A percentile compares a stretch with the other conserved stretches of the same genome.
Conservation (phyloP, 2,113 vertebrate species). For the Nesoenas mayeri region DNA sequence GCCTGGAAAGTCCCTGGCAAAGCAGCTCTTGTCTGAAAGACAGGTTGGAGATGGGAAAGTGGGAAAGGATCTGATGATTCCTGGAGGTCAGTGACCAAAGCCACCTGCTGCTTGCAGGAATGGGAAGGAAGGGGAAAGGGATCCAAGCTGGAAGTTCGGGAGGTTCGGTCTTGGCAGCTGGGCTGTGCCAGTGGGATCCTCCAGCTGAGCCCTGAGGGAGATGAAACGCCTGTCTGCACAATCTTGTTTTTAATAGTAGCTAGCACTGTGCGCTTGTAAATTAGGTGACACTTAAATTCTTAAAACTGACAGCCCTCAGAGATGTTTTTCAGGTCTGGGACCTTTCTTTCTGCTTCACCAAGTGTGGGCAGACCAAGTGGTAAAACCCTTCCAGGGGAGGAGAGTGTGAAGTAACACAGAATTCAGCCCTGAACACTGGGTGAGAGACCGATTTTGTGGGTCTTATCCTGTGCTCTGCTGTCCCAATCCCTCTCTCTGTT, state of each 20-base stretch:
- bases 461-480: neutral
- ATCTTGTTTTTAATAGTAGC: neutral
- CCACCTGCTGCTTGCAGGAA: neutral
- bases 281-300: neutral
- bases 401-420: neutral
- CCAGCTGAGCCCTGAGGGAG: neutral
- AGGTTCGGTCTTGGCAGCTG: neutral
- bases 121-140: neutral
- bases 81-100: neutral
- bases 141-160: neutral
- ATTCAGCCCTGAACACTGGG: neutral
- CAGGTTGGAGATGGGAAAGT: neutral
- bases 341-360: neutral
- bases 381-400: neutral
- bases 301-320: neutral
- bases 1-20: slow-evolving; percentile 67
- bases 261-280: neutral
- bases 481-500: neutral
- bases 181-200: neutral
- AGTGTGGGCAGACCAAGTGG: neutral
- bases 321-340: neutral
- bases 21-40: neutral
- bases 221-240: neutral
- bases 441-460: neutral
- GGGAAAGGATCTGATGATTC: neutral